Evolutionary conservation across 2,888 invertebrate species (phyloP), one percentile per base, ranked within the genome.

Genomic region (Cephus nigrinus): DNA sequence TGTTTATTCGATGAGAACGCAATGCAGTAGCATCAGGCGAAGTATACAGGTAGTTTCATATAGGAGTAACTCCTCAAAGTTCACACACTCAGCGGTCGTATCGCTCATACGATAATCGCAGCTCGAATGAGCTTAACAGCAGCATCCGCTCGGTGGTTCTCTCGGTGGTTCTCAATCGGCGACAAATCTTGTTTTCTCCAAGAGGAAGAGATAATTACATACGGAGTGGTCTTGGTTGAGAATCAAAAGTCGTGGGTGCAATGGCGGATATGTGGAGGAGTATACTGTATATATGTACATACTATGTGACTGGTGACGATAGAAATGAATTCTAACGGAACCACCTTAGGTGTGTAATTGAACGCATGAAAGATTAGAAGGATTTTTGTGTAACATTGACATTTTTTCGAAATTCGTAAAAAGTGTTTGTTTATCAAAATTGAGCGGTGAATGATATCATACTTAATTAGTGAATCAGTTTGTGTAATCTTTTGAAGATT

Each of bases 121-220:
- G 75, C 72, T 75, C 55, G 78, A 78, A 75, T 78, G 69, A 78
- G 75, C 78, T 78, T 78, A 78, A 78, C 78, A 78, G 78, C 69
- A 75, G 78, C 78, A 78, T 78, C 75, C 78, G 78, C 75, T 33
- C 34, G 78, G 36, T 30, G 74, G 69, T 36, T 75, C 40, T 32
- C 75, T 73, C 34, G 78, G 36, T 55, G 74, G 69, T 40, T 75
- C 40, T 32, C 75, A 30, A n/a, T 15, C 75, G 32, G 15, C 36
- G 31, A 11, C 35, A 12, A n/a, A 68, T 68, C 55, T 32, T 31
- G 30, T 55, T n/a, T 2, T 9, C n/a, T n/a, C 11, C 55, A 55
- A 34, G n/a, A 30, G 31, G 23, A n/a, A 30, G 75, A 40, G 1
- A 23, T 74, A 33, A 32, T 71, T 40, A 4, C 40, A 15, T 15